Percentiles rank a stretch among this genome's conserved stretches.
These are phyloP conservation scores for Chloromyia formosa DNA, from an alignment of 2,888 invertebrate genomes.

Conservation along the genomic window DNA sequence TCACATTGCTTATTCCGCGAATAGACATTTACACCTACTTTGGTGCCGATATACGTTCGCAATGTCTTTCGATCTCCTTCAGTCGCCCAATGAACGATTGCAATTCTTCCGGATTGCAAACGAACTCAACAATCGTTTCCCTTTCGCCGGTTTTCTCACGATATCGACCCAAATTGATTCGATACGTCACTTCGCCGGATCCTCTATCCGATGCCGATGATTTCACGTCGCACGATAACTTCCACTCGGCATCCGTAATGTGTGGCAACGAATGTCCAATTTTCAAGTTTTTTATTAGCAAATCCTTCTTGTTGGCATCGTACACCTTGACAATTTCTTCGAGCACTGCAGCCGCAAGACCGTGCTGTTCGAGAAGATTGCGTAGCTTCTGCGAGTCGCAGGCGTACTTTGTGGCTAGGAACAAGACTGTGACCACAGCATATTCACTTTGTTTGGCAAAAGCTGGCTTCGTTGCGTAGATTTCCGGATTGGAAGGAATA, in stretches of 20 bases:
- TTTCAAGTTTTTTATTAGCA: constrained; percentile 58
- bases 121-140: constrained; percentile 59
- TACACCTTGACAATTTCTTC: constrained; percentile 59
- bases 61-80: constrained; percentile 63
- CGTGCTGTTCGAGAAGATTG: constrained; percentile 56
- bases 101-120: constrained; percentile 62
- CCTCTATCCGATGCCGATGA: constrained; percentile 59
- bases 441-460: constrained; percentile 63
- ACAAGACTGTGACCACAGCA: constrained; percentile 59
- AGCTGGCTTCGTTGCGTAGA: constrained; percentile 60
- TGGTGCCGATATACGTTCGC: constrained; percentile 55
- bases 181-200: constrained; percentile 58
- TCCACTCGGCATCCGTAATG: constrained; percentile 62
- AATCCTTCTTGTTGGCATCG: constrained; percentile 59
- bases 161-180: constrained; percentile 60
- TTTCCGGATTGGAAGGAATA: constrained; percentile 62
- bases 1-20: no score
- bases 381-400: constrained; percentile 57
- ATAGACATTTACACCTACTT: constrained; percentile 18
- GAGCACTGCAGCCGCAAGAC: constrained; percentile 52
- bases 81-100: constrained; percentile 62
- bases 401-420: constrained; percentile 58
- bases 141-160: constrained; percentile 58
- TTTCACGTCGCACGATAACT: constrained; percentile 61
- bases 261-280: constrained; percentile 59